phyloP scores from a whole-genome alignment of 2,797 vertebrate genomes.

The Phataginus tetradactyla region DNA sequence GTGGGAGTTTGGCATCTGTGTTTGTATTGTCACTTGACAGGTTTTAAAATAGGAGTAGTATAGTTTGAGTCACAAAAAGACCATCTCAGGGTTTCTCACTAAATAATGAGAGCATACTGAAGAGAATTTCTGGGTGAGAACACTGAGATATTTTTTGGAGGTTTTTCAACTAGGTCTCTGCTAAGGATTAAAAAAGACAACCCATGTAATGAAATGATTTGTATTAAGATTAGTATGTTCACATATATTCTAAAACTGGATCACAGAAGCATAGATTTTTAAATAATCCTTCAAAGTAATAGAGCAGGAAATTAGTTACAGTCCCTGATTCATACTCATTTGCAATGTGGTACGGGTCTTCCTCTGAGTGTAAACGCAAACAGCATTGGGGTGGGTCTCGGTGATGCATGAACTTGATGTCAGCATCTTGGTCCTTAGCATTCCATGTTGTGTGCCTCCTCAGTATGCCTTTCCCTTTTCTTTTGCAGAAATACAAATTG shows the following conservation, averaged over 20 bases:
- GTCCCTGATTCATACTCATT: neutral
- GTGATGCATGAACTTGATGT: neutral
- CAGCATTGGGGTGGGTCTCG: neutral
- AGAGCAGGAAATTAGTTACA: neutral
- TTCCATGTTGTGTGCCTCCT: neutral
- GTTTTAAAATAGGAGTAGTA: neutral
- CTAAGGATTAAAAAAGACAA: neutral
- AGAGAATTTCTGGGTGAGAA: neutral
- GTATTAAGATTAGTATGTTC: constrained; percentile 9
- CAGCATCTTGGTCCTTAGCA: neutral
- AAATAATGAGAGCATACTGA: neutral
- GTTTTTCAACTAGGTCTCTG: constrained; percentile 9
- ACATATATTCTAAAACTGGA: neutral
- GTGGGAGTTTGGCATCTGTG: neutral
- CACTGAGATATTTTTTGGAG: neutral
- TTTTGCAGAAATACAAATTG: constrained; percentile 19
- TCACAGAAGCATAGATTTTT: neutral
- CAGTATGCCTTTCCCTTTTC: neutral
- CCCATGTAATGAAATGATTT: neutral
- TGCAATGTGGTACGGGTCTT: neutral
- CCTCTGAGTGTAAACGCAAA: neutral
- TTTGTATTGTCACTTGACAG: neutral
- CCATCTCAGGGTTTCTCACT: neutral
- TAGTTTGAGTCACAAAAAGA: neutral
- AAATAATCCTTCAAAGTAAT: neutral